Conservation (phyloP, 1,140 invertebrate genomes). For the Drosophila lowei region DNA sequence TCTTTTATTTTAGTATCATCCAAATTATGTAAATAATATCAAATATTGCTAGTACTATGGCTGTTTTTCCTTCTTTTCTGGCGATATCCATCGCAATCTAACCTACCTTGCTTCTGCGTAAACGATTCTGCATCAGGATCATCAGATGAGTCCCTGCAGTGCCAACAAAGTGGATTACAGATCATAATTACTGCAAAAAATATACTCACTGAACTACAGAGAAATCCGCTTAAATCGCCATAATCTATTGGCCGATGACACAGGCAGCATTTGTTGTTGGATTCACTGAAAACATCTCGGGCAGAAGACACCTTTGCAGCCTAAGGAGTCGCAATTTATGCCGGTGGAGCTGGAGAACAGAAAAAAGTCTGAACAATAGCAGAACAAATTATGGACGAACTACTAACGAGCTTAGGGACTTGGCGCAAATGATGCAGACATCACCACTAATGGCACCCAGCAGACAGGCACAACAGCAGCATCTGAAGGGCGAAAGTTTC, state of each 20-base stretch:
- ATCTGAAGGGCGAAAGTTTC: conserved; percentile 40
- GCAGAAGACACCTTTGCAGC: conserved; percentile 90
- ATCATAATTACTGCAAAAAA: not conserved
- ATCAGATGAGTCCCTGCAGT: conserved; percentile 32
- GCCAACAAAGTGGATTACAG: not conserved
- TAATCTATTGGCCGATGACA: conserved; percentile 90
- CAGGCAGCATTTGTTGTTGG: conserved; percentile 89
- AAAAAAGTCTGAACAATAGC: conserved; percentile 4
- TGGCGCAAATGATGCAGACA: conserved; percentile 79
- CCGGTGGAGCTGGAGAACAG: conserved; percentile 21
- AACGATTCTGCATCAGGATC: conserved; percentile 19
- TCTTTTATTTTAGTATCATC: too few species aligned
- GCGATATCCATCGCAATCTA: not conserved
- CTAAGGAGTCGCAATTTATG: conserved; percentile 85
- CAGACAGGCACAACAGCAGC: conserved; percentile 63
- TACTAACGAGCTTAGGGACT: conserved; percentile 53
- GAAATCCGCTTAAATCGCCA: conserved; percentile 89
- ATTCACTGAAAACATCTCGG: conserved; percentile 87
- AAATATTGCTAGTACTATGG: too few species aligned
- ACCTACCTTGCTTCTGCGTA: not conserved
- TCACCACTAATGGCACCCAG: conserved; percentile 52
- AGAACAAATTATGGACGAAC: not conserved
- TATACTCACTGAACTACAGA: conserved; percentile 88
- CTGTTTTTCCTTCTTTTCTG: too few species aligned
- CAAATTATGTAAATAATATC: too few species aligned